phyloP scores from a whole-genome alignment of 2,888 invertebrate genomes.

The Drosophila dives region DNA sequence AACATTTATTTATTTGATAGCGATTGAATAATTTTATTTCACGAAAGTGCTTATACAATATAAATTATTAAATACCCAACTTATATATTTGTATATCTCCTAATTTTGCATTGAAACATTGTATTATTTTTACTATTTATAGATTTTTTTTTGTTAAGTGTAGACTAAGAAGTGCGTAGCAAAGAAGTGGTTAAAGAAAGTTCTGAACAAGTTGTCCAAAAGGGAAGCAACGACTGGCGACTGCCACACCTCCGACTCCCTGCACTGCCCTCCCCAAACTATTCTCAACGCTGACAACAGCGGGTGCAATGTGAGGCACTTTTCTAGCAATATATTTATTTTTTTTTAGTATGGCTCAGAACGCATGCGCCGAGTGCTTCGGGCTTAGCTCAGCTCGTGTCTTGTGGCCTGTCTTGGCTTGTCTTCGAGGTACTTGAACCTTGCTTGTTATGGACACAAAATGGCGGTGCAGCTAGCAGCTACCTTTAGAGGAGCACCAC shows the following conservation, averaged over 20 bases:
- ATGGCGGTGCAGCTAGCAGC: conserved; percentile 58
- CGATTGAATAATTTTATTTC: not conserved
- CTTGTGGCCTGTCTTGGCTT: conserved; percentile 21
- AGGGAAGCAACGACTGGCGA: conserved; percentile 47
- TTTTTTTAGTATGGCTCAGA: conserved; percentile 28
- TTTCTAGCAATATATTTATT: conserved; percentile 50
- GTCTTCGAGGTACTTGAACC: conserved; percentile 74
- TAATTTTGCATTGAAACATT: not conserved
- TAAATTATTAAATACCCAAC: not conserved
- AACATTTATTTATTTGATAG: not conserved
- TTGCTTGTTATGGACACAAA: conserved; percentile 57
- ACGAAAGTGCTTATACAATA: not conserved
- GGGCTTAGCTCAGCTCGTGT: conserved; percentile 24
- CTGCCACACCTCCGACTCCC: not conserved
- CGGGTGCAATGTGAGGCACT: conserved; percentile 59
- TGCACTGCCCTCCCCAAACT: not conserved
- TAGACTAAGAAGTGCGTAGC: conserved; percentile 42
- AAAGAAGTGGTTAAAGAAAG: conserved; percentile 64
- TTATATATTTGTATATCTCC: not conserved
- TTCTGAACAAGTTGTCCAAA: conserved; percentile 48
- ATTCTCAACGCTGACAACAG: conserved; percentile 8
- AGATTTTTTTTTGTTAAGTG: conserved; percentile 23
- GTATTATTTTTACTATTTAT: not conserved
- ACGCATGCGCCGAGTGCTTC: conserved; percentile 70
- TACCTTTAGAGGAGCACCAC: conserved; percentile 44